Base-by-base conservation (phyloP, 1,140 invertebrate species). In the Adoxophyes honmai region DNA sequence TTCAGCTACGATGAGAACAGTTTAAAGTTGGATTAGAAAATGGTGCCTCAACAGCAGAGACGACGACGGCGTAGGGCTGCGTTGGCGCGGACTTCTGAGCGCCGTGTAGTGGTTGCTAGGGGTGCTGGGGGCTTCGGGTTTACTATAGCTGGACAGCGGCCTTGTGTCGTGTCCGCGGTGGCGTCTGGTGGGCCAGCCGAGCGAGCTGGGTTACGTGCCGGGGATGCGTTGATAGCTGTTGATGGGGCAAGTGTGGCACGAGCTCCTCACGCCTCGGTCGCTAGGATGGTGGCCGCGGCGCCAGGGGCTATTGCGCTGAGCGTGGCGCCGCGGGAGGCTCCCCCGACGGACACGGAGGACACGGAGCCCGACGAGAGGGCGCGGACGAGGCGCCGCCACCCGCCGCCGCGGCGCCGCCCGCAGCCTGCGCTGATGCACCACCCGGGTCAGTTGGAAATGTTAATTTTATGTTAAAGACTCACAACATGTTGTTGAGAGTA, bases 261-360 rank as follows among this genome's bases (percentile, higher is more conserved):
- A 86, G 91, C 95, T 54, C 94, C 95, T 0, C 98, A 99, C 76
- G 97, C 98, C 73, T 96, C 97, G 55, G 97, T 98, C 1, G 98
- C 98, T 0, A 91, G 94, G 60, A 86, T 98, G 34, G 97, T 98
- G 58, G 97, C 96, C 0, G 93, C 93, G 52, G 96, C 95, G 0
- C 93, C 94, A 42, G 96, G 91, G 10, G 81, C 81, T 1, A 88
- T 88, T 58, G 95, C 95, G 0, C 56, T 88, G 6, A 85, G 77
- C 48, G 85, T 86, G 8, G 78, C 85, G 4, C 77, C 81, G 1
- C 63, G 82, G 28, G 85, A 88, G 35, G 68, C 79, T 0, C 77
- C 81, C 0, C 85, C 82, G 0, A 88, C 83, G 0, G 83, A 88
- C 34, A 88, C 83, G 1, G 83, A 86, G 38, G 83, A 86, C 55